Evolutionary conservation across 1,140 invertebrate genomes (phyloP), one percentile per base, ranked within the genome.

Genomic region (Leptinotarsa defecta): DNA sequence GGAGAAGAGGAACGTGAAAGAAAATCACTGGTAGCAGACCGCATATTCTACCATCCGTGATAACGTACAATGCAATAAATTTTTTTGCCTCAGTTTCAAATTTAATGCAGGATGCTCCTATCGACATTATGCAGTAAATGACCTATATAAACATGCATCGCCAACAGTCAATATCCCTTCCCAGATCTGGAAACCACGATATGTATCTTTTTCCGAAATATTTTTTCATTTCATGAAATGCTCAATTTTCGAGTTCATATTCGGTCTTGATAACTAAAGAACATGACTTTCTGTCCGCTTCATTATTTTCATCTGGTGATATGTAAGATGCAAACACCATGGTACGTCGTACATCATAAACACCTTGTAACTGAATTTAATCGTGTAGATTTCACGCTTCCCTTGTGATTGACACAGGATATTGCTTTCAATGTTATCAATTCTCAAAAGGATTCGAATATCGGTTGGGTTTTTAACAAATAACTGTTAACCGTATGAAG

Each of bases 341-440:
- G 76, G 52, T 22, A 76, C 83, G 81, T 74, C 81, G 82, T 77
- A 78, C 80, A 13, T 80, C 80, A 82, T 61, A 85, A 74, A 57
- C 77, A 13, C 49, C 68, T 73, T n/a, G 79, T 3, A 13, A 83
- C 4, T 17, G 73, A 22, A 68, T 74, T 79, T 63, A 81, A 75
- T 48, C 78, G 52, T 63, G 64, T 8, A 48, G 71, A 71, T 79
- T 71, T 73, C 13, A 72, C 57, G 27, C 27, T 34, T 1, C 27
- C 27, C 27, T 34, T 34, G 27, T 34, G 27, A 34, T 34, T 34
- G 34, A 34, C 4, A 68, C 27, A 73, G 1, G 64, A 27, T n/a
- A 73, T 72, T n/a, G 70, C 63, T 13, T 34, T 68, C 74, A 11
- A 43, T 57, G 2, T 75, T 73, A 20, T 67, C 70, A 2, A 74